Evolutionary conservation across 1,140 invertebrate species (phyloP).

Genomic region (Oncopodura yosiiana): DNA sequence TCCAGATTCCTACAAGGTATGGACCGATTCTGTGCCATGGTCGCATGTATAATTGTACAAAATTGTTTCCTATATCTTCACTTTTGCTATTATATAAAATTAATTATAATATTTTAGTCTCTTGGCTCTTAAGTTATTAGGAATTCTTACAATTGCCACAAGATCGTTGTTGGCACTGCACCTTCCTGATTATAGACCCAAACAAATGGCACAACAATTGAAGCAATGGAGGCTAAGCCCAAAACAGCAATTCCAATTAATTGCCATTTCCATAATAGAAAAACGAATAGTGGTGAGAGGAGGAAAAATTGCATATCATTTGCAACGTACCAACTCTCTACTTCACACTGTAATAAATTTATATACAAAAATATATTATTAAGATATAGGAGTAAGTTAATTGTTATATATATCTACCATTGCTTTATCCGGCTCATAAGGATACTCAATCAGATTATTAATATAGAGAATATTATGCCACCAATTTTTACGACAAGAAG

Average conservation of each 20-base stretch:
- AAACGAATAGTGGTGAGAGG: conserved; percentile 46
- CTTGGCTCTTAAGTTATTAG: neutral
- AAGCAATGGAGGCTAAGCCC: conserved; percentile 19
- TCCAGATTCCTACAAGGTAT: conserved; percentile 25
- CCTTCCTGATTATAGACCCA: conserved; percentile 7
- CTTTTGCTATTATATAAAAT: neutral
- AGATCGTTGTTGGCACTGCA: neutral
- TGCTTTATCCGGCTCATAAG: neutral
- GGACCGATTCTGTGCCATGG: conserved; percentile 26
- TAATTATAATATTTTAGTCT: neutral
- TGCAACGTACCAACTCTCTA: conserved; percentile 72
- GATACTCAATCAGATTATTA: conserved; percentile 62
- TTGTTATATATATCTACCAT: neutral
- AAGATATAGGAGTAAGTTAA: neutral
- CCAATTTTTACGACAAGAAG: conserved; percentile 61
- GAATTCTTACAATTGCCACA: neutral
- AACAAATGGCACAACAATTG: conserved; percentile 17
- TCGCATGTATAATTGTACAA: conserved; percentile 18
- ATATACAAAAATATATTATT: conserved; percentile 1
- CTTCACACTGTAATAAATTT: conserved; percentile 54
- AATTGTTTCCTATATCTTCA: neutral
- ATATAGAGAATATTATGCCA: conserved; percentile 75
- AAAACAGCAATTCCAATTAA: conserved; percentile 21
- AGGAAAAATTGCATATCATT: conserved; percentile 71
- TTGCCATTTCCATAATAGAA: conserved; percentile 36